Evolutionary conservation across 1,140 invertebrate genomes (phyloP), one percentile per base, ranked within the genome.

Genomic region (Sycophaga agraensis): DNA sequence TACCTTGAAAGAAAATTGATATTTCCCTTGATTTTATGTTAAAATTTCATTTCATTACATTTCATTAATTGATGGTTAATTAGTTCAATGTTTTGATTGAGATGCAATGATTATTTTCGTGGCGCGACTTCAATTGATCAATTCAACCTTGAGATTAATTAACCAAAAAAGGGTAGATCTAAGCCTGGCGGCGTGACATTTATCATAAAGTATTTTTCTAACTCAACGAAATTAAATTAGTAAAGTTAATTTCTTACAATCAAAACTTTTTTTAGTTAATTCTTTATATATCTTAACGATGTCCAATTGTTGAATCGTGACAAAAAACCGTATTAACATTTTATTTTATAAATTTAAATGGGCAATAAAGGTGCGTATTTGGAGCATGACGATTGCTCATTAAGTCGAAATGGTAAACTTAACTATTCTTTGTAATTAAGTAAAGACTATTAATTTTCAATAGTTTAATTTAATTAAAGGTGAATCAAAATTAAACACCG

Each of bases 141-240:
- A 45, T 39, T 12, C 6, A 55, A 49, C 50, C 42, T 55, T 55
- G 51, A 62, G 51, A 5, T 21, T 21, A 53, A 62, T 55, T 34
- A 55, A 34, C 45, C 43, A 17, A 55, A 62, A 61, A 62, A 48
- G 37, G 51, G 16, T 11, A 60, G 21, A 62, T 35, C 6, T 5
- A 42, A 45, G 40, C 35, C n/a, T n/a, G 14, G 11, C 12, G 19
- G 17, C 34, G 2, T 35, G 31, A 12, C 58, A 48, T 61, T 54
- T 31, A 61, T 55, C 43, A 53, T 49, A 62, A 55, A 55, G 49
- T 24, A 37, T 16, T 50, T 59, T 59, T 31, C 21, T 39, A 31
- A 24, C 12, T 9, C 2, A 12, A 26, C 9, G 31, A 48, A 58
- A 58, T 58, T 39, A 12, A 24, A 14, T 35, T 56, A 31, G 46